These are phyloP conservation scores for Julus scanicus DNA, from an alignment of 2,888 invertebrate genomes.

Conservation along the genomic window DNA sequence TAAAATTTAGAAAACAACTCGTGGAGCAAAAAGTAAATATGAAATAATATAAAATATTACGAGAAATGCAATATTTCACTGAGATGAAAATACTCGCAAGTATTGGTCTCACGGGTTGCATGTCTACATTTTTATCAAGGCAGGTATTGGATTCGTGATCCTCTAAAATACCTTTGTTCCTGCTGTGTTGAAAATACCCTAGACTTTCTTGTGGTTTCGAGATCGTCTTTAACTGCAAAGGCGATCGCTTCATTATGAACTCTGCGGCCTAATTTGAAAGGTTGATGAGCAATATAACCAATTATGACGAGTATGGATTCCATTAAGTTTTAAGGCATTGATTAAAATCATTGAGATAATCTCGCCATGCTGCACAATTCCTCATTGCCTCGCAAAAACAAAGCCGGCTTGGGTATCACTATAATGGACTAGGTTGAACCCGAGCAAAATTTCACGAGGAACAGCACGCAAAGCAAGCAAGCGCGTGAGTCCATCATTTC, in stretches of 20 bases:
- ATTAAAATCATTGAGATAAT: neutral
- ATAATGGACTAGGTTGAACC: conserved; percentile 21
- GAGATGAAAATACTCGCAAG: too few species aligned
- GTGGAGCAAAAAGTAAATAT: too few species aligned
- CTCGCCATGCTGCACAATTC: neutral
- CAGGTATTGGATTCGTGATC: too few species aligned
- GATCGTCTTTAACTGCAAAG: neutral
- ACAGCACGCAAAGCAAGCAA: neutral
- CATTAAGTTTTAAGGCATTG: conserved; percentile 21
- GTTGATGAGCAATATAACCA: neutral
- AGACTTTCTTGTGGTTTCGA: neutral
- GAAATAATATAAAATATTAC: too few species aligned
- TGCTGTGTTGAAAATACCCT: neutral
- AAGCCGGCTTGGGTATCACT: neutral
- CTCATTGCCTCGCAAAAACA: neutral
- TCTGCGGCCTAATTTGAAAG: neutral
- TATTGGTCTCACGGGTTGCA: too few species aligned
- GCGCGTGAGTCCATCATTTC: neutral
- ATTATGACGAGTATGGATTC: conserved; percentile 21
- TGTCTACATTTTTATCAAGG: too few species aligned
- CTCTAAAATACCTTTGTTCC: neutral
- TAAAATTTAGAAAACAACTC: too few species aligned
- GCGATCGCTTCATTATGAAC: neutral
- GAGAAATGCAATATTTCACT: too few species aligned
- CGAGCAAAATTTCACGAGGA: neutral